These are phyloP conservation scores for Anorthoa munda DNA, from an alignment of 2,888 invertebrate species.

Conservation along the genomic window DNA sequence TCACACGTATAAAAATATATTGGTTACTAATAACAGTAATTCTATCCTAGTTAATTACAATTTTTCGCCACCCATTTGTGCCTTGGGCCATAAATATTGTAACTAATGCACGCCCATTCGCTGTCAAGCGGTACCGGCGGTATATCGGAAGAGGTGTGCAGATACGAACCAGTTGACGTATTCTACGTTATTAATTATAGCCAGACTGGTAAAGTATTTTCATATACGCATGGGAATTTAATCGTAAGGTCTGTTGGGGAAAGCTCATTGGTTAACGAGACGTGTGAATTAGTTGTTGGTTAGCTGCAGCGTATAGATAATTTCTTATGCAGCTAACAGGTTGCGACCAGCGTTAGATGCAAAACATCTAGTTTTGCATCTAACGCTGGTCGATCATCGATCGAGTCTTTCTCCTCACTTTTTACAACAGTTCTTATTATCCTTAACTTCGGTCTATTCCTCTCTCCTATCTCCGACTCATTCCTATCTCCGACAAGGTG, in stretches of 20 bases:
- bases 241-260: slow-evolving; percentile 59
- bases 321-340: slow-evolving; percentile 8
- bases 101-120: slow-evolving; percentile 81
- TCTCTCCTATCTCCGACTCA: too few species aligned
- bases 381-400: too few species aligned
- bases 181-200: slow-evolving; percentile 76
- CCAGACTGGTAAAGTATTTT: slow-evolving; percentile 71
- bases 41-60: slow-evolving; percentile 59
- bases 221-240: slow-evolving; percentile 74
- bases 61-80: slow-evolving; percentile 66
- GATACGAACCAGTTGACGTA: slow-evolving; percentile 79
- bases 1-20: slow-evolving; percentile 55
- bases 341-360: background rate
- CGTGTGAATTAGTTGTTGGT: slow-evolving; percentile 36
- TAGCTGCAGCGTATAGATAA: slow-evolving; percentile 1
- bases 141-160: slow-evolving; percentile 77
- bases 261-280: slow-evolving; percentile 54
- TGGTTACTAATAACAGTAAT: slow-evolving; percentile 62
- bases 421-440: background rate
- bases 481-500: slow-evolving; percentile 23
- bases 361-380: too few species aligned
- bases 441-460: slow-evolving; percentile 17
- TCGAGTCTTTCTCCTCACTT: background rate
- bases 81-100: slow-evolving; percentile 62
- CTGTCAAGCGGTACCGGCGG: slow-evolving; percentile 76